Conservation (phyloP, 2,888 invertebrate genomes). For the Mythimna loreyi region DNA sequence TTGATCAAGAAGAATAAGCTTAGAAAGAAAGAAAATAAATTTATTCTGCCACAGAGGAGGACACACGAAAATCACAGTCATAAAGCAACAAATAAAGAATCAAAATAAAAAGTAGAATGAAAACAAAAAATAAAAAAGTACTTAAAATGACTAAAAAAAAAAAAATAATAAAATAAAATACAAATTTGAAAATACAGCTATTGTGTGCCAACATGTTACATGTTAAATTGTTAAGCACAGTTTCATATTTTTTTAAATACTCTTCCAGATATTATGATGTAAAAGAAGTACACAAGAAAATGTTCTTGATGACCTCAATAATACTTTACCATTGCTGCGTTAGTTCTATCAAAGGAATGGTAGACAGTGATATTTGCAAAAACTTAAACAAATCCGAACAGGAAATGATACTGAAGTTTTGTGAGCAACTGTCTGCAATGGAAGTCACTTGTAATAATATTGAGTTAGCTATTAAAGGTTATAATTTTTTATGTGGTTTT, state of each 20-base stretch:
- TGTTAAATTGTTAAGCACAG: too few relatives aligned
- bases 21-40: too few relatives aligned
- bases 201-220: too few relatives aligned
- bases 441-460: constrained; percentile 78
- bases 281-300: constrained; percentile 70
- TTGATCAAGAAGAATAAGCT: too few relatives aligned
- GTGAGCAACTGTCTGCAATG: constrained; percentile 76
- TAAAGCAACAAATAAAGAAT: too few relatives aligned
- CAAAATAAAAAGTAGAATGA: too few relatives aligned
- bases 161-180: too few relatives aligned
- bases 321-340: constrained; percentile 79
- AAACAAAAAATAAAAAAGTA: too few relatives aligned
- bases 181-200: too few relatives aligned
- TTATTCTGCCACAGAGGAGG: too few relatives aligned
- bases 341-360: constrained; percentile 69
- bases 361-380: constrained; percentile 75
- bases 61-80: too few relatives aligned
- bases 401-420: constrained; percentile 77
- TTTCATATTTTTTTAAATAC: background rate
- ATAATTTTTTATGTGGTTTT: background rate
- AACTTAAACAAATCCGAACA: constrained; percentile 71
- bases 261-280: constrained; percentile 69
- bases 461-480: constrained; percentile 75
- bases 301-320: constrained; percentile 74
- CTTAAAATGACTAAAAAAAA: too few relatives aligned